Conservation (phyloP, 2,888 invertebrate species). For the Charanyca ferruginea region DNA sequence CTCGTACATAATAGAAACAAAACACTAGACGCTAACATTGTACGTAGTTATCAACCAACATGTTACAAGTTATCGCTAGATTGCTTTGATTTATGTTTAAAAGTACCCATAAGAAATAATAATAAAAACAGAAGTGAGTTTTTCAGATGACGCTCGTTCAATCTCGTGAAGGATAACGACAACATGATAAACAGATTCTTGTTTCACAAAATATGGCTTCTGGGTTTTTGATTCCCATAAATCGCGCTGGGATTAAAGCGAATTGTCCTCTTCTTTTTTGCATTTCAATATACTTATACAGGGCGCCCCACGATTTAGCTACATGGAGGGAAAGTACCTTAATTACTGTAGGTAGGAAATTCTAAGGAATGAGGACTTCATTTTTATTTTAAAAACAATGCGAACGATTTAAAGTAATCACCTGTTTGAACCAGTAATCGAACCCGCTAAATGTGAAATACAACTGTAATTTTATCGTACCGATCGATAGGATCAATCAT, state of each 20-base stretch:
- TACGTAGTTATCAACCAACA: conserved; percentile 13
- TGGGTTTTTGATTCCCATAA: not conserved
- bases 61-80: conserved; percentile 34
- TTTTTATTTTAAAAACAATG: too few relatives aligned
- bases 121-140: conserved; percentile 18
- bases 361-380: too few relatives aligned
- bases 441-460: too few relatives aligned
- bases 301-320: too few relatives aligned
- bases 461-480: too few relatives aligned
- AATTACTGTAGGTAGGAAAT: too few relatives aligned
- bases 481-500: too few relatives aligned
- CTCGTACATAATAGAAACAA: conserved; percentile 49
- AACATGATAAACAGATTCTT: conserved; percentile 2
- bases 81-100: conserved; percentile 39
- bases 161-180: not conserved
- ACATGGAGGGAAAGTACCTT: too few relatives aligned
- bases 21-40: conserved; percentile 44
- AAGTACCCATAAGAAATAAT: conserved; percentile 23
- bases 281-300: too few relatives aligned
- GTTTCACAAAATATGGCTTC: not conserved
- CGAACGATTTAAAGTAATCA: too few relatives aligned
- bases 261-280: not conserved
- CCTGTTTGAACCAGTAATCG: too few relatives aligned
- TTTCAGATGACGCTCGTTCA: not conserved
- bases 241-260: not conserved